Base-by-base conservation (phyloP, 2,888 invertebrate genomes). In the Sarcophaga carnaria region DNA sequence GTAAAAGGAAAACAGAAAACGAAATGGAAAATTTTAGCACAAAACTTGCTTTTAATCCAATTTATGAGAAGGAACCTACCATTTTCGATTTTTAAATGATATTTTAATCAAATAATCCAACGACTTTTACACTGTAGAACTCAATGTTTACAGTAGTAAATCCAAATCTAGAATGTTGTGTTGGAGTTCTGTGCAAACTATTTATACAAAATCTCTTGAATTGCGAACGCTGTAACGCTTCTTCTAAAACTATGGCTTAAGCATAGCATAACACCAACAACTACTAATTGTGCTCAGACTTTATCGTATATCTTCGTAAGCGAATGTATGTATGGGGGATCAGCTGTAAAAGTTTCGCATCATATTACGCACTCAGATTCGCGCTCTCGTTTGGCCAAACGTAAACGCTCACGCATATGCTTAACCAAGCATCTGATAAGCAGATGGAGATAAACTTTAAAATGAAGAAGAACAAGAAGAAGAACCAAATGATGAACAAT, bases 91-190 rank as follows among this genome's bases (percentile, higher is more conserved):
- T 37, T 37, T 8, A 10, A 37, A 37, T 0, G 3, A 17, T 10
- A 12, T 37, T 22, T 66, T 67, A 27, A 45, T 8, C 25, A 20
- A 74, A 79, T 62, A 81, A 71, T 75, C 71, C 87, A 76, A 79
- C 47, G 71, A 85, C 60, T 81, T 54, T 67, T 81, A 81, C 66
- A 78, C 77, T 54, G 71, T 79, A 12, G 47, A 69, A 54, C 14
- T 69, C 66, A 83, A 90, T 92, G 91, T 90, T 91, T 89, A 91
- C 92, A 90, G 89, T 89, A 89, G 89, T 89, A 89, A 90, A 89
- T 89, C 88, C 88, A 88, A 91, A 90, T 90, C 91, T 92, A 90
- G 90, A 90, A 92, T 92, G 92, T 90, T 89, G 89, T 90, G 90
- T 89, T 83, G 91, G 90, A 91, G 91, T 90, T 88, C 59, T 72